Base-by-base conservation (phyloP, 2,888 invertebrate species). In the Oscheius sp. region DNA sequence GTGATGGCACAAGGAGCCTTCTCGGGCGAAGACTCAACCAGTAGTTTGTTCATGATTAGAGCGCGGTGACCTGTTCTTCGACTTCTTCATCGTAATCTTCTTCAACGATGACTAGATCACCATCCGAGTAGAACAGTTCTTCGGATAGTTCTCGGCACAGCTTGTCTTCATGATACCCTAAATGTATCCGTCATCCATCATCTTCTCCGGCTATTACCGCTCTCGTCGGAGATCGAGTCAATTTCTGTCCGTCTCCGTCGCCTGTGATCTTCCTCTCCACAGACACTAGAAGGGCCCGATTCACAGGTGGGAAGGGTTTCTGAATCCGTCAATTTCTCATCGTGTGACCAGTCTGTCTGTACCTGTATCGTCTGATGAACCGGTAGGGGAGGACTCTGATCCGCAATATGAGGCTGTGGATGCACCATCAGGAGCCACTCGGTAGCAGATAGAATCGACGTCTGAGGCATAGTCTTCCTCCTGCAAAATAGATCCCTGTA, bases 391-490 rank as follows among this genome's bases (percentile, higher is more conserved):
- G 18, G 56, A 18, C n/a, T 78, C 78, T 25, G 79, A 77, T 13
- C 72, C 72, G 29, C 76, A 72, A 61, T 77, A 83, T 18, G 81
- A 83, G 9, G 82, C 76, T 12, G 78, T 80, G 1, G 84, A 82
- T 21, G 73, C 78, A 18, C 78, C 78, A 63, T 82, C 83, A 16
- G 82, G 84, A 2, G 82, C 82, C 16, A 80, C 82, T 16, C 83
- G 79, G 56, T 84, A 85, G 59, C 85, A 84, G 46, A 85, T 75
- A 21, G 85, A 85, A 23, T 83, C 82, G 13, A 80, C 77, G 23
- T 55, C 75, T 1, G 74, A 73, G 23, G 68, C 69, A 41, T 81
- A 79, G 13, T 83, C 82, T 49, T 82, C 81, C 64, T 81, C 74
- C 73, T 76, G 43, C 49, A 7, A 58, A 18, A 58, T n/a, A 12